Evolutionary conservation across 2,113 vertebrate genomes (phyloP), one percentile per base, ranked within the genome.

Genomic region (Orientallactaga bullata): DNA sequence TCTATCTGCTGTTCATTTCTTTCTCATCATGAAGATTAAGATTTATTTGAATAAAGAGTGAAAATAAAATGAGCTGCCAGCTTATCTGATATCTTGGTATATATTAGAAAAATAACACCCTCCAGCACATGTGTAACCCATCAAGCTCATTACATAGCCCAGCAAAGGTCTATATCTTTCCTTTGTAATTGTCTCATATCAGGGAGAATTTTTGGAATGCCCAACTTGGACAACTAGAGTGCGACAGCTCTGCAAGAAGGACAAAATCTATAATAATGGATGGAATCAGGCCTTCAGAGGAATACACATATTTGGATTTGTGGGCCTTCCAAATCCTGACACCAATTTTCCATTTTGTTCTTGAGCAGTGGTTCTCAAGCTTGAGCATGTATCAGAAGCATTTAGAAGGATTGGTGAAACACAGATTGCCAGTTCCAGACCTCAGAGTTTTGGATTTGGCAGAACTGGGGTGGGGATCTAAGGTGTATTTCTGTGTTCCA

Each of bases 1-100:
- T 90, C 61, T 20, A 82, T 20, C 39, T 76, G n/a, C n/a, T 55
- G 63, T 88, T 88, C 76, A 85, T 72, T 47, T 94, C 18, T 69
- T 88, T 84, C 76, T 93, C n/a, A 68, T 32, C 37, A 60, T 51
- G 61, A 86, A 95, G 65, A 42, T 55, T 65, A n/a, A n/a, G 61
- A 85, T 85, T 89, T 87, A 63, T 71, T 91, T 87, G 68, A 94
- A 84, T 85, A 89, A 85, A 87, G 47, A 84, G 55, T 10, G 47
- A 89, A 77, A 68, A 47, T 68, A 61, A 69, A 51, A 63, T 51
- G 26, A 90, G 16, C 78, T 93, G 68, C 37, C 32, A 90, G 39
- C 5, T 23, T 92, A 8, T 79, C 42, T 89, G 71, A 90, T 94
- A 3, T 60, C 55, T 93, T 94, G 47, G 74, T 9, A 26, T 30